Conservation (phyloP, 2,888 invertebrate genomes). For the Polyommatus iphigenia region DNA sequence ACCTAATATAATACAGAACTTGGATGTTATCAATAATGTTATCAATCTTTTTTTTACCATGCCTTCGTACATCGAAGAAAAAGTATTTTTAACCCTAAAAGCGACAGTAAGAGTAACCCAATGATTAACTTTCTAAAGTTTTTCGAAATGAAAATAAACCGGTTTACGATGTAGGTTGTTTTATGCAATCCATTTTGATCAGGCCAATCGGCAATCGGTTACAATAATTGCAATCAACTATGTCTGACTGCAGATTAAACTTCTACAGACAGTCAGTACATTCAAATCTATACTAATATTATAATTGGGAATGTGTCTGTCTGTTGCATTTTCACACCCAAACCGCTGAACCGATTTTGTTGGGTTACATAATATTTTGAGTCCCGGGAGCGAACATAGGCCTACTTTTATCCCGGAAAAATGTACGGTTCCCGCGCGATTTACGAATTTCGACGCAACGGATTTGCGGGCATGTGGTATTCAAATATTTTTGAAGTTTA, state of each 20-base stretch:
- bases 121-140: conserved; percentile 10
- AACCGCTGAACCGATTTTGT: no score
- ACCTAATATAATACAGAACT: no score
- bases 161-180: neutral
- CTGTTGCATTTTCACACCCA: no score
- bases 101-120: neutral
- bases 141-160: conserved; percentile 9
- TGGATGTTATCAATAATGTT: neutral
- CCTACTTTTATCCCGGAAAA: no score
- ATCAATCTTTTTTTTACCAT: neutral
- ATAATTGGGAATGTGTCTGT: no score
- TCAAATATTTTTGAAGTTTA: no score
- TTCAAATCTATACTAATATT: neutral
- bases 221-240: conserved; percentile 2
- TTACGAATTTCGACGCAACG: no score
- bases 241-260: neutral
- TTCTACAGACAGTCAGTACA: neutral
- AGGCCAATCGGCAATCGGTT: neutral
- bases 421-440: no score
- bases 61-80: neutral
- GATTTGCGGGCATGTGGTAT: no score
- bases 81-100: conserved; percentile 1
- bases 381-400: no score
- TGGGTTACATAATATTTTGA: no score
- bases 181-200: conserved; percentile 15